Evolutionary conservation across 2,113 vertebrate species (phyloP).

Genomic region (Hydrochoerus hydrochaeris): DNA sequence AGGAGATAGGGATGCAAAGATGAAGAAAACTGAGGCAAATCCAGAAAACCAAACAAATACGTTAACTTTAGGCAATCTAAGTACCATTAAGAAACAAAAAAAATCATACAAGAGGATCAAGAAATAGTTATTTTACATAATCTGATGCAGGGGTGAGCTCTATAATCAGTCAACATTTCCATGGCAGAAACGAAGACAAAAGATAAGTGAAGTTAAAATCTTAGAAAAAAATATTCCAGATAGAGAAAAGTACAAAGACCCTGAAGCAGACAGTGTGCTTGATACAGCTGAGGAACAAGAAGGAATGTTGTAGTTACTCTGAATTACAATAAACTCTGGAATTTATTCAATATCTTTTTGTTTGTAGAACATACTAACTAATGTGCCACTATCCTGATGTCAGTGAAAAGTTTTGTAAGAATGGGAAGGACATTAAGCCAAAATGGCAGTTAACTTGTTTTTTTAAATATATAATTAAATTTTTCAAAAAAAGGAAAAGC

Average conservation of each 20-base stretch:
- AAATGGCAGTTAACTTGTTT: neutral
- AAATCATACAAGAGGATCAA: neutral
- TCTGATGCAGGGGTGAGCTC: neutral
- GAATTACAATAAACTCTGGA: neutral
- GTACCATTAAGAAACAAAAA: neutral
- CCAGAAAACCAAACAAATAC: slow-evolving; percentile 13
- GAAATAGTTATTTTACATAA: neutral
- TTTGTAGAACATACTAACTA: neutral
- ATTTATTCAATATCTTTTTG: slow-evolving; percentile 14
- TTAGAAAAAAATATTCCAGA: slow-evolving; percentile 11
- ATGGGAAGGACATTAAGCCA: neutral
- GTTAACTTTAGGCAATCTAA: neutral
- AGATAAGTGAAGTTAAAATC: neutral
- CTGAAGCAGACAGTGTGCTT: neutral
- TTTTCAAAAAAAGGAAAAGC: neutral
- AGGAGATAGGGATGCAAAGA: neutral
- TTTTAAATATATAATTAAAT: neutral
- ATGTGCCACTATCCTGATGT: neutral
- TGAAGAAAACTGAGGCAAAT: neutral
- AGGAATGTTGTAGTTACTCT: neutral
- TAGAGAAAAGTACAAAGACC: neutral
- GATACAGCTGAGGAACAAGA: neutral
- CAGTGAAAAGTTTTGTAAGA: neutral
- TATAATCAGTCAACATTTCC: neutral
- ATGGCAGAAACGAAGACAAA: neutral